A percentile compares a stretch with the other conserved stretches of the same genome.
These are phyloP conservation scores for Exocentrus adspersus DNA, from an alignment of 2,888 invertebrate genomes.

Conservation along the genomic window DNA sequence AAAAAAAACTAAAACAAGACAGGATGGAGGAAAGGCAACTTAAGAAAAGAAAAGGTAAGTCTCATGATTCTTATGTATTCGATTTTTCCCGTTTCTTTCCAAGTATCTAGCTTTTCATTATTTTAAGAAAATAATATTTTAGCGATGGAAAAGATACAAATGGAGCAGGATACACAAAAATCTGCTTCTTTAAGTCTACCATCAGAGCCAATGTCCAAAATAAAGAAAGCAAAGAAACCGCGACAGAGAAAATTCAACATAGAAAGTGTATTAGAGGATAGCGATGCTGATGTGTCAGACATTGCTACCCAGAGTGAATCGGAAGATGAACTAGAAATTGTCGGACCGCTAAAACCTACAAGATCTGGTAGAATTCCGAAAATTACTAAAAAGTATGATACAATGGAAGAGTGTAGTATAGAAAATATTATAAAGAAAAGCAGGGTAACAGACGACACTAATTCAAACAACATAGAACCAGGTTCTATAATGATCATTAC, in stretches of 20 bases:
- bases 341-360: slow-evolving; percentile 59
- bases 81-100: too few species aligned
- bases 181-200: neutral
- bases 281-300: slow-evolving; percentile 51
- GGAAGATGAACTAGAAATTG: slow-evolving; percentile 46
- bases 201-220: slow-evolving; percentile 29
- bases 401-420: slow-evolving; percentile 15
- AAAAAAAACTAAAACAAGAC: slow-evolving; percentile 24
- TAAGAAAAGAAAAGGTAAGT: slow-evolving; percentile 34
- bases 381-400: slow-evolving; percentile 49
- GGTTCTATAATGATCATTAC: slow-evolving; percentile 67
- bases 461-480: slow-evolving; percentile 57
- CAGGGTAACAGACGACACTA: slow-evolving; percentile 12
- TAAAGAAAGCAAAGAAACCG: slow-evolving; percentile 25
- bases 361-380: slow-evolving; percentile 63
- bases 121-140: neutral
- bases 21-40: slow-evolving; percentile 19
- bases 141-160: neutral
- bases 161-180: neutral
- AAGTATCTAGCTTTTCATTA: too few species aligned
- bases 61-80: too few species aligned
- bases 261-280: slow-evolving; percentile 46
- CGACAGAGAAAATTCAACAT: slow-evolving; percentile 42
- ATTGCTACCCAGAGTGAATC: slow-evolving; percentile 43
- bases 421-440: slow-evolving; percentile 22